phyloP scores from a whole-genome alignment of 2,888 invertebrate genomes.

The Hartigia nigra region DNA sequence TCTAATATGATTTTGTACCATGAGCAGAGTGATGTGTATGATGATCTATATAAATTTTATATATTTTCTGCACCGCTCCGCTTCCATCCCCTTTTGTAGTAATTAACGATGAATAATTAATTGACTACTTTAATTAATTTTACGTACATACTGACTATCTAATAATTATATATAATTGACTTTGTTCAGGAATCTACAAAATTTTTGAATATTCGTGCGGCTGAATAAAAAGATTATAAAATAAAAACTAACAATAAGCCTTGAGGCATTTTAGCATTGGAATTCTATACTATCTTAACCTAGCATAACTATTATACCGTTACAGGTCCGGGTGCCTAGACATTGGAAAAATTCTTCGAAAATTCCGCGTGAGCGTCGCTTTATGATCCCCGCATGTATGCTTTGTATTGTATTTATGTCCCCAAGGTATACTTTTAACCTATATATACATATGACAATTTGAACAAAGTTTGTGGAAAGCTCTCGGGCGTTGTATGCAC shows the following conservation, averaged over 20 bases:
- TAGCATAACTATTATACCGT: not conserved
- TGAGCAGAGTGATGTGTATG: not conserved
- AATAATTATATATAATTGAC: not conserved
- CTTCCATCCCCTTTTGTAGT: no score
- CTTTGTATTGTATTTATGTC: not conserved
- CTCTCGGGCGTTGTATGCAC: no score
- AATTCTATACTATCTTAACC: not conserved
- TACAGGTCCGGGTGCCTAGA: not conserved
- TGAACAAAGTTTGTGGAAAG: no score
- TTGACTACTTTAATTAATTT: not conserved
- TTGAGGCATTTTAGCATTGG: not conserved
- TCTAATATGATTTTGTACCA: not conserved
- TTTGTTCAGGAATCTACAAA: not conserved
- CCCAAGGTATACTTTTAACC: not conserved
- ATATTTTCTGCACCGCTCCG: no score
- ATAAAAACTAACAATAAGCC: no score
- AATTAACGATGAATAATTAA: not conserved
- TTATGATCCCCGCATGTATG: not conserved
- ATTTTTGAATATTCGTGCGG: not conserved
- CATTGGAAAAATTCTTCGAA: not conserved
- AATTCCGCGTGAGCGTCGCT: not conserved
- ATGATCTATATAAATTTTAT: no score
- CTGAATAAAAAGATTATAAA: no score
- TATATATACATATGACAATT: no score
- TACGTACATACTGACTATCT: rapidly evolving